phyloP scores from a whole-genome alignment of 2,888 invertebrate species.

The Leptopilina syphax region DNA sequence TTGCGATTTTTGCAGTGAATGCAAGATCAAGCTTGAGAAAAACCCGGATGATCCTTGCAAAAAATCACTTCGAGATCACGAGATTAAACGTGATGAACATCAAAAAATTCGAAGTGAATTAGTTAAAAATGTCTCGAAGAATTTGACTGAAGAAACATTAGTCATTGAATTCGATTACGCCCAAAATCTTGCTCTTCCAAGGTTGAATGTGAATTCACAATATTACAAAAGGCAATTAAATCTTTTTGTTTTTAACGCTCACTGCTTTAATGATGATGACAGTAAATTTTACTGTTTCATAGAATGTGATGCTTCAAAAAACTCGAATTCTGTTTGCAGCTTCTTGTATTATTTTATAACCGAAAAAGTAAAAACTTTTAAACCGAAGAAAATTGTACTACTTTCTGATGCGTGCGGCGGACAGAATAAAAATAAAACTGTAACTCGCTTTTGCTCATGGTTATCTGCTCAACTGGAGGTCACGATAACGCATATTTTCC shows the following conservation, averaged over 20 bases:
- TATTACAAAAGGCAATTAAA: conserved; percentile 43
- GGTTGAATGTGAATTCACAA: conserved; percentile 41
- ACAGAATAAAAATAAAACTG: conserved; percentile 47
- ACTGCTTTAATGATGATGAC: conserved; percentile 42
- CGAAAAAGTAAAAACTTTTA: not conserved
- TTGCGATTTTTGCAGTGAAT: conserved; percentile 44
- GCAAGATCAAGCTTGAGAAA: conserved; percentile 22
- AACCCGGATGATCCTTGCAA: conserved; percentile 32
- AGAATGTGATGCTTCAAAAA: conserved; percentile 43
- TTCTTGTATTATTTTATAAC: conserved; percentile 45
- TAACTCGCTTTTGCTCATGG: conserved; percentile 42
- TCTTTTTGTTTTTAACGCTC: conserved; percentile 42
- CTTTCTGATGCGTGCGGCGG: conserved; percentile 48
- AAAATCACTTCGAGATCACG: conserved; percentile 18
- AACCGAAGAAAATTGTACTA: conserved; percentile 42
- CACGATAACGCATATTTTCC: conserved; percentile 52
- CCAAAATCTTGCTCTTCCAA: conserved; percentile 42
- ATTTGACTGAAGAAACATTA: conserved; percentile 12
- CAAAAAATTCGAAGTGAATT: conserved; percentile 30
- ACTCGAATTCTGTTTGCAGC: conserved; percentile 43
- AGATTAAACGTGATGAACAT: conserved; percentile 29
- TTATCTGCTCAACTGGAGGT: conserved; percentile 41
- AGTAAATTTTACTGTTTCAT: conserved; percentile 43
- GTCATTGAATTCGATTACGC: conserved; percentile 46
- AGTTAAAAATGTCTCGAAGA: not conserved